Percentiles rank a stretch among this genome's conserved stretches.
These are phyloP conservation scores for Epinephelus malabaricus DNA, from an alignment of 2,797 vertebrate species.

Conservation along the genomic window DNA sequence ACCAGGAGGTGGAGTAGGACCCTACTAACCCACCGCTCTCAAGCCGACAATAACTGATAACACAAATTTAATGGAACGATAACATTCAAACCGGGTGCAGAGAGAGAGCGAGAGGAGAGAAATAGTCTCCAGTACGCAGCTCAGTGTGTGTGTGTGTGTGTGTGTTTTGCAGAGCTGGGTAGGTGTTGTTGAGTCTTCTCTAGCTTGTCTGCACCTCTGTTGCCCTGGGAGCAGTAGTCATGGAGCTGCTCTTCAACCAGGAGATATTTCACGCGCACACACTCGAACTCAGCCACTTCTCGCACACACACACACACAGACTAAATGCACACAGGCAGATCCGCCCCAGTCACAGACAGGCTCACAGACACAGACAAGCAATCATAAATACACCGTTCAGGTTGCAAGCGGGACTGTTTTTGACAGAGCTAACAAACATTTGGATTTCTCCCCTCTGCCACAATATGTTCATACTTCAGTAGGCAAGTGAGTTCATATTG, in stretches of 20 bases:
- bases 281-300: slow-evolving; percentile 14
- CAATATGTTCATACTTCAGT: slow-evolving; percentile 4
- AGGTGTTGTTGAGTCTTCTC: slow-evolving; percentile 57
- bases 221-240: slow-evolving; percentile 83
- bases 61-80: slow-evolving; percentile 1
- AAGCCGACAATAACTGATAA: slow-evolving; percentile 2
- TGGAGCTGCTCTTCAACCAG: slow-evolving; percentile 74
- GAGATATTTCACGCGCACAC: slow-evolving; percentile 65
- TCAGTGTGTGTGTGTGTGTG: slow-evolving; percentile 1
- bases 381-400: slow-evolving; percentile 16
- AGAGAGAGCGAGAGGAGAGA: slow-evolving; percentile 6
- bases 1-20: background rate
- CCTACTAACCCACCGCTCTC: background rate
- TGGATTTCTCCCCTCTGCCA: background rate
- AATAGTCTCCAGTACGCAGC: slow-evolving; percentile 37
- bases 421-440: slow-evolving; percentile 24
- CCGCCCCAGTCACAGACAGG: slow-evolving; percentile 20
- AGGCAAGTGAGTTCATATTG: slow-evolving; percentile 5
- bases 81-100: background rate
- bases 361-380: slow-evolving; percentile 28
- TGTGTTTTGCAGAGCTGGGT: slow-evolving; percentile 28
- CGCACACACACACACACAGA: slow-evolving; percentile 9
- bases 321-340: slow-evolving; percentile 33
- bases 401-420: slow-evolving; percentile 24
- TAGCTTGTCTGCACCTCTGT: slow-evolving; percentile 70